Evolutionary conservation across 1,140 invertebrate species (phyloP), one percentile per base, ranked within the genome.

Genomic region (Agraylea sexmaculata): DNA sequence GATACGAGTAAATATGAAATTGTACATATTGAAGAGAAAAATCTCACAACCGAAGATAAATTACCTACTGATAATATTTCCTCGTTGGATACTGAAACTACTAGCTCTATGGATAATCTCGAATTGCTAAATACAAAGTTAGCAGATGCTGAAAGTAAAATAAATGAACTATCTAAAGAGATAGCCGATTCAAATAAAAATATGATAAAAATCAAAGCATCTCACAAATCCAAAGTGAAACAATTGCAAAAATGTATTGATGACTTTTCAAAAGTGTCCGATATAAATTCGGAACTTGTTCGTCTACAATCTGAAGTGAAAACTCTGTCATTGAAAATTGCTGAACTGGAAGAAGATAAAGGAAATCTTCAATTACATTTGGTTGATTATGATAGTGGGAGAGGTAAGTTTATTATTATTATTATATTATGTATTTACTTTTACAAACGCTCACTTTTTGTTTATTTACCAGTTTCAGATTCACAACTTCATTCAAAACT

Each of bases 271-370:
- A 77, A 76, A 69, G 71, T 77, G 16, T 76, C 74, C 28, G 78
- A 84, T 55, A 54, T 68, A 17, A 76, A 80, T 57, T 72, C 73
- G 30, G 74, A 84, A 60, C 68, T 87, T 45, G 66, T 77, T 1
- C 64, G 64, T 34, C 54, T 79, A 5, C 61, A 64, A 50, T 62
- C 67, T 40, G 71, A 75, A 47, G 68, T 75, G 42, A 63, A 70
- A 46, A 68, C 71, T 50, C 64, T 90, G 47, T 75, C 79, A 48
- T 82, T 88, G 49, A 73, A 78, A 60, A 74, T 92, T 46, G 77
- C 79, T 32, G 78, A 87, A 57, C 64, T 91, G 35, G 87, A 91
- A 65, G 86, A 90, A 59, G 86, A 89, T 66, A 92, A 87, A 69
- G 84, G 83, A 59, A 88, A 85, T 62, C 73, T 87, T 53, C 82